Evolutionary conservation across 1,140 invertebrate genomes (phyloP), one percentile per base, ranked within the genome.

Genomic region (Panulirus ornatus): DNA sequence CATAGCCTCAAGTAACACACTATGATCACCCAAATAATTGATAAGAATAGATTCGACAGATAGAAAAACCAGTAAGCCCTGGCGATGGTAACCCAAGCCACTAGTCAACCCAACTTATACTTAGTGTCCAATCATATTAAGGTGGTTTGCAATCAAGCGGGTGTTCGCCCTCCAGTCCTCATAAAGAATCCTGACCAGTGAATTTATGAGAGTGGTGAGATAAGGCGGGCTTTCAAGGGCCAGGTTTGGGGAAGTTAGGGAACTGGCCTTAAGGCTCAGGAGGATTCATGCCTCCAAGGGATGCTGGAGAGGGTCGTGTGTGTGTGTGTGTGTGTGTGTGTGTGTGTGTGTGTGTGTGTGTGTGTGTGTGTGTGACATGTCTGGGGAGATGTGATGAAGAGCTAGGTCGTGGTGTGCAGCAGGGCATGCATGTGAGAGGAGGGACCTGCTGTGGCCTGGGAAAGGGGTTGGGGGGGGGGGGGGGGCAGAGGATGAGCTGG

Each of bases 141-240:
- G 75, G 75, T 44, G 38, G 75, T 38, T 38, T 78, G 75, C 75
- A 78, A 78, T 78, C 75, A 78, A 36, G 75, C 38, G 34, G 75
- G 36, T 78, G 75, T 42, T 78, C 27, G 38, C 75, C 75, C 75
- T 27, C 75, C 9, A 38, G 42, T 78, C 14, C 36, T 44, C 34
- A 19, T 78, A 78, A 78, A 78, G 75, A 78, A 78, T 78, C 40
- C 75, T 78, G 75, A 78, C 75, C 75, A 78, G 75, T 78, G 75
- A 78, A 78, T 78, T 78, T 78, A 78, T 78, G 75, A 36, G 19
- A 16, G 38, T 78, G 75, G 19, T 78, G 75, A 78, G 75, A 78
- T 78, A 78, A n/a, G n/a, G n/a, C n/a, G n/a, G n/a, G n/a, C n/a
- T n/a, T n/a, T n/a, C n/a, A n/a, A n/a, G n/a, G n/a, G n/a, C n/a